Percentiles rank a stretch among this genome's conserved stretches.
These are phyloP conservation scores for Porites cylindrica DNA, from an alignment of 92 coral and sea anemone genomes.

Conservation along the genomic window DNA sequence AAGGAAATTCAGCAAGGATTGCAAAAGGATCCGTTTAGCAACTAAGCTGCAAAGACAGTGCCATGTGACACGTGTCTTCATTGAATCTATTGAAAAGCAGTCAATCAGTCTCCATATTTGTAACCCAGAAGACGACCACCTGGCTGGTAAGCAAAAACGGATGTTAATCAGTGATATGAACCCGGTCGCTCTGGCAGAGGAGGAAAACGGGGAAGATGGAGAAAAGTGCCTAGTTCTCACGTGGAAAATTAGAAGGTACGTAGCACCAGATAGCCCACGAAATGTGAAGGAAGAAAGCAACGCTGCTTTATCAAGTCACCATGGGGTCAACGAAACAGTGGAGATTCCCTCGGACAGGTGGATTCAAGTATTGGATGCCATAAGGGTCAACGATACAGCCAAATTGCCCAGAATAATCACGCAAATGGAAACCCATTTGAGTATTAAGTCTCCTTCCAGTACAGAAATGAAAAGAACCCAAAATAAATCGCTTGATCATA, in stretches of 20 bases:
- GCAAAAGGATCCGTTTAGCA: slow-evolving; percentile 71
- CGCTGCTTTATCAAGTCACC: background rate
- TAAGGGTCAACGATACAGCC: slow-evolving; percentile 5
- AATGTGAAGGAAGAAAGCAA: background rate
- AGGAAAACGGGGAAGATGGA: slow-evolving; percentile 28
- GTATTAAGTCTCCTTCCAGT: background rate
- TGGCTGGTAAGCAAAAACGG: slow-evolving; percentile 50
- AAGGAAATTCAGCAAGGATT: slow-evolving; percentile 68
- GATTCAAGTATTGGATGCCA: slow-evolving; percentile 42
- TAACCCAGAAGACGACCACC: slow-evolving; percentile 64
- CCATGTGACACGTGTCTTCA: slow-evolving; percentile 50
- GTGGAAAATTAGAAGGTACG: slow-evolving; percentile 78
- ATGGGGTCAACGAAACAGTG: background rate
- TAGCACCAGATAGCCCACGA: slow-evolving; percentile 27
- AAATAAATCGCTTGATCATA: background rate
- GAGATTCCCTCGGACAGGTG: slow-evolving; percentile 50
- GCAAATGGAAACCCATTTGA: background rate
- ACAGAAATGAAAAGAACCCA: background rate
- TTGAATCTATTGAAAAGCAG: slow-evolving; percentile 67
- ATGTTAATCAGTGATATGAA: slow-evolving; percentile 73
- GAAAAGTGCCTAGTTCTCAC: slow-evolving; percentile 34
- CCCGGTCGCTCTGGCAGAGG: slow-evolving; percentile 31
- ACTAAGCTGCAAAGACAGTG: slow-evolving; percentile 51
- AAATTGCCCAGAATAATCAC: slow-evolving; percentile 16
- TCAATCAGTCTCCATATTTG: slow-evolving; percentile 55